Percentiles rank a stretch among this genome's conserved stretches.
These are phyloP conservation scores for Grapholita molesta DNA, from an alignment of 1,140 invertebrate species.

Conservation along the genomic window DNA sequence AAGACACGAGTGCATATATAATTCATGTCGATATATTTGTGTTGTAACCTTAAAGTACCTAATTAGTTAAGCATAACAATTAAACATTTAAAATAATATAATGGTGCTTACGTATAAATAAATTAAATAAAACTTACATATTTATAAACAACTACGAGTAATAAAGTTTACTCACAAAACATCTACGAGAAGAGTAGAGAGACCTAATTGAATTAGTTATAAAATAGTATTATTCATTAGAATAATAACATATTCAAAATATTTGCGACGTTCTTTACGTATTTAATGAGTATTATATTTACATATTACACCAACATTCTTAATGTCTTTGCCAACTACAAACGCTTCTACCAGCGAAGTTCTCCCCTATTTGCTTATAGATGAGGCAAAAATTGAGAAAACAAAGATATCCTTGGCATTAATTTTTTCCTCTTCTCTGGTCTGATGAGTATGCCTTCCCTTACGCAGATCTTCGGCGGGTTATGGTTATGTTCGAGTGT, in stretches of 20 bases:
- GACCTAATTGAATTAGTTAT: not conserved
- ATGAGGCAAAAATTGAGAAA: not conserved
- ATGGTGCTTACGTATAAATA: not conserved
- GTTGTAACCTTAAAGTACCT: too few species aligned
- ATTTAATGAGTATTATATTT: not conserved
- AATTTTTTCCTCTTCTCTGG: not conserved
- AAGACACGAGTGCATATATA: too few species aligned
- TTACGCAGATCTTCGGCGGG: not conserved
- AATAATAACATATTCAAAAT: not conserved
- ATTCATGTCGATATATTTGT: too few species aligned
- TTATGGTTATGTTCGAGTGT: constrained; percentile 24
- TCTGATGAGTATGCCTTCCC: not conserved
- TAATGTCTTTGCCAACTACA: too few species aligned
- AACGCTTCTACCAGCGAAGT: too few species aligned
- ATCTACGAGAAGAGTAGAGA: not conserved
- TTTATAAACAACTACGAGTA: too few species aligned
- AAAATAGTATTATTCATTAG: not conserved
- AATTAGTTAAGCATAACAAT: not conserved
- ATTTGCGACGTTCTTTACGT: not conserved
- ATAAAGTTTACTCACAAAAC: too few species aligned
- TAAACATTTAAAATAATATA: not conserved
- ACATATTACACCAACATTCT: not conserved
- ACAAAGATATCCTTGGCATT: not conserved
- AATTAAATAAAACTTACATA: not conserved
- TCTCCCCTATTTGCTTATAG: too few species aligned